These are phyloP conservation scores for Enteromius treurensis DNA, from an alignment of 2,797 vertebrate genomes.

Conservation along the genomic window DNA sequence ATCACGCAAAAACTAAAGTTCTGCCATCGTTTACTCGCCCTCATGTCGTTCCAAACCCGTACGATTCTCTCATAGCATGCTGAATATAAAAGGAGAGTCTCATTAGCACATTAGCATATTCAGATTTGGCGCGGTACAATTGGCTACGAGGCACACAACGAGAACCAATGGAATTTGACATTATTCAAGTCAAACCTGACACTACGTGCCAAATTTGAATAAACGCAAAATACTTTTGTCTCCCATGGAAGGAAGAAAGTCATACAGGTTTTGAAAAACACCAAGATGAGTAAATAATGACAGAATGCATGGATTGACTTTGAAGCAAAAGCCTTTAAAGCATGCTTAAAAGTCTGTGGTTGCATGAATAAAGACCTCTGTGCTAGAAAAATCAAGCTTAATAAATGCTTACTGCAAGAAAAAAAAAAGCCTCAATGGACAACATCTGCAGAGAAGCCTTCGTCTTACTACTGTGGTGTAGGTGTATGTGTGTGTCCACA, in stretches of 20 bases:
- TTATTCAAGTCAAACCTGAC: not conserved
- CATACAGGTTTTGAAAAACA: not conserved
- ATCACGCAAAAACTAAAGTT: not conserved
- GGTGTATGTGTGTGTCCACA: not conserved
- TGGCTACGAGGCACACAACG: not conserved
- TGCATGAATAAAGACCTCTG: slow-evolving; percentile 48
- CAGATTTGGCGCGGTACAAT: not conserved
- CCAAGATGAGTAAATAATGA: slow-evolving; percentile 15
- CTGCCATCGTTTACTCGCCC: not conserved
- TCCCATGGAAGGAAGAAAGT: not conserved
- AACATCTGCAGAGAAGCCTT: slow-evolving; percentile 49
- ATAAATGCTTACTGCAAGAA: slow-evolving; percentile 45
- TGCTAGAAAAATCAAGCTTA: slow-evolving; percentile 54
- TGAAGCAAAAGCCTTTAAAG: not conserved
- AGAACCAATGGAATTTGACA: not conserved
- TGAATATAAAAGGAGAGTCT: slow-evolving; percentile 2
- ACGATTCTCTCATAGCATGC: not conserved
- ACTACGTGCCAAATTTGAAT: not conserved
- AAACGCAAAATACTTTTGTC: not conserved
- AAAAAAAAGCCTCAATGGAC: slow-evolving; percentile 50
- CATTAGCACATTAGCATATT: slow-evolving; percentile 12
- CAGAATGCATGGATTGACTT: slow-evolving; percentile 6
- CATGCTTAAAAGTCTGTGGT: slow-evolving; percentile 15
- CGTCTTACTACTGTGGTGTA: slow-evolving; percentile 43
- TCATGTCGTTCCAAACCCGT: not conserved